Evolutionary conservation across 2,888 invertebrate genomes (phyloP).

Genomic region (Ommatoiulus sabulosus): DNA sequence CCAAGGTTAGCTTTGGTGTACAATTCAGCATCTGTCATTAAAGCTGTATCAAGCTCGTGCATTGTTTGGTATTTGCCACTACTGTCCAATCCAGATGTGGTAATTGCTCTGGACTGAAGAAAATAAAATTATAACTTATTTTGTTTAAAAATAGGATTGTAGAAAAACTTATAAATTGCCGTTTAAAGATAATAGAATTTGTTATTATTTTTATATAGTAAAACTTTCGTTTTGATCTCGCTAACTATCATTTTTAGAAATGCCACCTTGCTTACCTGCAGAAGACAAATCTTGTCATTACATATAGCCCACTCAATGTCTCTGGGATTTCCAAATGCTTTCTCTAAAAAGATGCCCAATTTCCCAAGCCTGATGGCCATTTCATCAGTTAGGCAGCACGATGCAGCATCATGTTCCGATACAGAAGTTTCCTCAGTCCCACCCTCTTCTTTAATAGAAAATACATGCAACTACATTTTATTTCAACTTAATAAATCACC

Average conservation of each 20-base stretch:
- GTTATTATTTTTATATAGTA: too few species aligned
- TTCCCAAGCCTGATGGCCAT: conserved; percentile 73
- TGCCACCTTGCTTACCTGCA: conserved; percentile 63
- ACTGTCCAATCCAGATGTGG: conserved; percentile 76
- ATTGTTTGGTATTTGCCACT: conserved; percentile 79
- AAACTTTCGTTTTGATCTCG: too few species aligned
- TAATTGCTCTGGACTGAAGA: conserved; percentile 75
- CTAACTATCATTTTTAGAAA: too few species aligned
- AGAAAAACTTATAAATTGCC: too few species aligned
- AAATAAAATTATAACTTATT: not conserved
- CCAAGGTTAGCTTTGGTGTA: conserved; percentile 80
- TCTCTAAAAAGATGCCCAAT: conserved; percentile 75
- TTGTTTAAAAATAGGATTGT: too few species aligned
- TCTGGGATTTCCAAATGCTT: conserved; percentile 76
- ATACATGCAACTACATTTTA: too few species aligned
- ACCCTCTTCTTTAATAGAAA: conserved; percentile 64
- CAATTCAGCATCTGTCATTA: conserved; percentile 76
- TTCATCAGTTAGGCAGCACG: conserved; percentile 67
- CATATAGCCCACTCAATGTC: conserved; percentile 86
- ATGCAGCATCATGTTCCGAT: conserved; percentile 65
- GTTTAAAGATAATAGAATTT: too few species aligned
- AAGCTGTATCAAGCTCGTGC: conserved; percentile 80
- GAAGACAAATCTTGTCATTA: conserved; percentile 65
- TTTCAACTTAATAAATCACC: too few species aligned
- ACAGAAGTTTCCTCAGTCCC: conserved; percentile 67